These are phyloP conservation scores for Mormyrus hasselquistii DNA, from an alignment of 2,797 vertebrate genomes.

Conservation along the genomic window DNA sequence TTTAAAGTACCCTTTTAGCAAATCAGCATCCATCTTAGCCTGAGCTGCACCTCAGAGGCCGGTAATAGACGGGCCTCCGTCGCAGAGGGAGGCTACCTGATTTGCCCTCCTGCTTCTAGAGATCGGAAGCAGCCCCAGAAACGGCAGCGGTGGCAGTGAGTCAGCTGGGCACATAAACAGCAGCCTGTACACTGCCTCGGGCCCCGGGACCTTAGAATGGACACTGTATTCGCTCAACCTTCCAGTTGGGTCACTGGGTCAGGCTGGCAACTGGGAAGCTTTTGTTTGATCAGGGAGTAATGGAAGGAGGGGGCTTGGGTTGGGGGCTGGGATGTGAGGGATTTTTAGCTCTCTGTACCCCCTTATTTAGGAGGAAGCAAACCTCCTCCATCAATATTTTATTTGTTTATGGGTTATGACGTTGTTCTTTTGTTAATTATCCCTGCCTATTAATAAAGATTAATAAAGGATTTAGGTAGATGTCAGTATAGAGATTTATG, in stretches of 20 bases:
- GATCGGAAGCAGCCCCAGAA: background rate
- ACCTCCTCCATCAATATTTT: slow-evolving; percentile 54
- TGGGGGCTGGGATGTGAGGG: slow-evolving; percentile 16
- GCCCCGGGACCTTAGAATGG: slow-evolving; percentile 46
- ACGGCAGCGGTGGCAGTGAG: slow-evolving; percentile 51
- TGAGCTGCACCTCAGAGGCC: background rate
- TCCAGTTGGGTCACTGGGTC: slow-evolving; percentile 68
- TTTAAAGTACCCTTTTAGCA: background rate
- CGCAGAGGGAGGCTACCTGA: background rate
- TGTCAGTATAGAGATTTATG: background rate
- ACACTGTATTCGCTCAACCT: slow-evolving; percentile 56
- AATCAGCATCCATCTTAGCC: slow-evolving; percentile 3
- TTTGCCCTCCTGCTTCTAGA: background rate
- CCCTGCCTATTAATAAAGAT: slow-evolving; percentile 23
- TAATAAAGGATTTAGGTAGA: slow-evolving; percentile 26
- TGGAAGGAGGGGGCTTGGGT: background rate
- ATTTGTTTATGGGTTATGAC: slow-evolving; percentile 30
- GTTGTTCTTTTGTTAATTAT: background rate
- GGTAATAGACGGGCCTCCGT: background rate
- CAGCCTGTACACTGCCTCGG: slow-evolving; percentile 44
- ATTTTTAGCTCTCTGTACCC: slow-evolving; percentile 19
- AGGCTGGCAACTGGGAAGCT: slow-evolving; percentile 60
- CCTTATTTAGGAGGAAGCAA: slow-evolving; percentile 40
- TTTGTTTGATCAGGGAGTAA: slow-evolving; percentile 52
- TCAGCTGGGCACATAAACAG: slow-evolving; percentile 52